phyloP scores from a whole-genome alignment of 53 echinoderm and acorn worm species.

The Holothuria scabra region DNA sequence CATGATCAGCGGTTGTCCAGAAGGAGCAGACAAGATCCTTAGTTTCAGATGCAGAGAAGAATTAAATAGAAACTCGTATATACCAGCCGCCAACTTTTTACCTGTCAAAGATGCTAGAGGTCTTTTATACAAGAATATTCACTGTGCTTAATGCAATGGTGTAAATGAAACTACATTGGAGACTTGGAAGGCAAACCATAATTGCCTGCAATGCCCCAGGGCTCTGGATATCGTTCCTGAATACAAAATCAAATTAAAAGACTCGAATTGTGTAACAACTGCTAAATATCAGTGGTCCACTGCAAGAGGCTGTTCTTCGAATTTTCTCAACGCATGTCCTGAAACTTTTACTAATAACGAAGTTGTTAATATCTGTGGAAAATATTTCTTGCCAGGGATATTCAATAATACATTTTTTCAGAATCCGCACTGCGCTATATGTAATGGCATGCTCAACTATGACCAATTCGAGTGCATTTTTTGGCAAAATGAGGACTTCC shows the following conservation, averaged over 20 bases:
- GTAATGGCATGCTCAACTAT: neutral
- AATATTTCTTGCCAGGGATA: neutral
- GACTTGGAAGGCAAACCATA: neutral
- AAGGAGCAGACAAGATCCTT: neutral
- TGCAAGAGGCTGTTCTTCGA: neutral
- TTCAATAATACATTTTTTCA: neutral
- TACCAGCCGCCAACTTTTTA: neutral
- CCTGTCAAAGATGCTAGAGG: neutral
- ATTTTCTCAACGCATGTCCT: neutral
- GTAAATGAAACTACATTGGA: neutral
- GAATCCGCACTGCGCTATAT: slow-evolving; percentile 4
- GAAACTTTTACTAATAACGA: neutral
- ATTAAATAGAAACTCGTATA: neutral
- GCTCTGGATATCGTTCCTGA: neutral
- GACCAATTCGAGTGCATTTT: neutral
- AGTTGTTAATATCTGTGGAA: neutral
- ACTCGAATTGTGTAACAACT: neutral
- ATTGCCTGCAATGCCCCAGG: neutral
- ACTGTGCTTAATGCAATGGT: slow-evolving; percentile 25
- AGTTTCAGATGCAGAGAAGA: neutral
- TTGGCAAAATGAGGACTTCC: neutral
- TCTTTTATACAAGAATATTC: slow-evolving; percentile 18
- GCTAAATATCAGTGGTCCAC: neutral
- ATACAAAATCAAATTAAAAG: neutral
- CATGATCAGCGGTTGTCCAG: slow-evolving; percentile 7